phyloP scores from a whole-genome alignment of 2,888 invertebrate genomes.

The Silvanus unidentatus region DNA sequence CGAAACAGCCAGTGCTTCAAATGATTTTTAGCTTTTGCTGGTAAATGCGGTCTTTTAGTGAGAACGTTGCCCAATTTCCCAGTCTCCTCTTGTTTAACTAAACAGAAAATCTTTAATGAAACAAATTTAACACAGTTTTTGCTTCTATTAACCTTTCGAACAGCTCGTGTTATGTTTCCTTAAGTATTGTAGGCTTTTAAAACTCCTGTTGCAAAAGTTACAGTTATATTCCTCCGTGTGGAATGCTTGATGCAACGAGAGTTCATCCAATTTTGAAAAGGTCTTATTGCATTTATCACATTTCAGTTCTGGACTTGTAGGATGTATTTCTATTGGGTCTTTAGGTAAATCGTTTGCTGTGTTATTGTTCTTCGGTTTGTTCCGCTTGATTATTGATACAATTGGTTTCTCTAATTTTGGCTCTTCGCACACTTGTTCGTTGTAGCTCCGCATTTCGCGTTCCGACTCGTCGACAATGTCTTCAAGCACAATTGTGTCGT shows the following conservation, averaged over 20 bases:
- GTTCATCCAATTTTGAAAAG: constrained; percentile 20
- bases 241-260: constrained; percentile 20
- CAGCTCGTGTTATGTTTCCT: constrained; percentile 30
- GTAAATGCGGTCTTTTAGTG: constrained; percentile 31
- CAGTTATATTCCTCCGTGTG: constrained; percentile 28
- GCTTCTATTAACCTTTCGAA: constrained; percentile 24
- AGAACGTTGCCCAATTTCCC: constrained; percentile 17
- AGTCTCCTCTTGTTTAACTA: constrained; percentile 7
- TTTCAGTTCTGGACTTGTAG: not conserved
- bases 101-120: not conserved
- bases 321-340: too few species aligned
- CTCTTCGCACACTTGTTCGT: not conserved
- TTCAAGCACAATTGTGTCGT: too few species aligned
- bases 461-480: not conserved
- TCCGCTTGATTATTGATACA: too few species aligned
- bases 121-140: too few species aligned
- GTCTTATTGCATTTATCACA: constrained; percentile 20
- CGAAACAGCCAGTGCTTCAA: constrained; percentile 33
- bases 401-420: too few species aligned
- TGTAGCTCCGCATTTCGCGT: not conserved
- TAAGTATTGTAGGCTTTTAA: constrained; percentile 27
- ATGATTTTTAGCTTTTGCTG: constrained; percentile 34
- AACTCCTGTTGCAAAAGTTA: constrained; percentile 29
- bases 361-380: too few species aligned
- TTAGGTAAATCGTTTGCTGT: too few species aligned